These are phyloP conservation scores for Ceratosolen solmsi DNA, from an alignment of 1,140 invertebrate species.

Conservation along the genomic window DNA sequence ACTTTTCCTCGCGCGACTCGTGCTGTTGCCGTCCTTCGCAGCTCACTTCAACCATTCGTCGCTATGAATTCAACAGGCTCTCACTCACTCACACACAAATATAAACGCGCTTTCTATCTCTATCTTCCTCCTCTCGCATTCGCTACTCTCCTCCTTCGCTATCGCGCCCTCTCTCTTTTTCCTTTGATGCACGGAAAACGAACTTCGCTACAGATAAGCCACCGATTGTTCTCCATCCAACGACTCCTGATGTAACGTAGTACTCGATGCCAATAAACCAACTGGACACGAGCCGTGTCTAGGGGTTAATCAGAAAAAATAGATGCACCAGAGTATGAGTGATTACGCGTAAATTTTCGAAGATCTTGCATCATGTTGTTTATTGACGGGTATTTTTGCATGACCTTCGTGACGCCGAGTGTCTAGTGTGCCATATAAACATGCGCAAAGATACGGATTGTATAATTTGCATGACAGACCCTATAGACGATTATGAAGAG, in stretches of 20 bases:
- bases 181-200: background rate
- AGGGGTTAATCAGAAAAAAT: background rate
- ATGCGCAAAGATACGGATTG: background rate
- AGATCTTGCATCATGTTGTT: conserved; percentile 23
- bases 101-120: too few species aligned
- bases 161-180: background rate
- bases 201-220: conserved; percentile 49
- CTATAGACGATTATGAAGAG: too few species aligned
- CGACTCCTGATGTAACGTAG: conserved; percentile 58
- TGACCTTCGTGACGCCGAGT: background rate
- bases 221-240: conserved; percentile 57
- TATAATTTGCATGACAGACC: background rate
- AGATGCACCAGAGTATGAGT: background rate
- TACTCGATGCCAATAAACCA: conserved; percentile 48
- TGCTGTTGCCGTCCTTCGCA: background rate
- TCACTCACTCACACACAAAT: background rate
- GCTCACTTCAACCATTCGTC: background rate
- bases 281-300: conserved; percentile 35
- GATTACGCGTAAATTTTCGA: background rate
- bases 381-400: background rate
- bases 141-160: background rate
- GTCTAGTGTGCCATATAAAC: background rate
- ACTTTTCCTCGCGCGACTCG: conserved; percentile 14
- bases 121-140: background rate
- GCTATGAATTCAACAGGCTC: too few species aligned